phyloP scores from a whole-genome alignment of 2,113 vertebrate genomes.

The Speoplatyrhinus poulsoni region DNA sequence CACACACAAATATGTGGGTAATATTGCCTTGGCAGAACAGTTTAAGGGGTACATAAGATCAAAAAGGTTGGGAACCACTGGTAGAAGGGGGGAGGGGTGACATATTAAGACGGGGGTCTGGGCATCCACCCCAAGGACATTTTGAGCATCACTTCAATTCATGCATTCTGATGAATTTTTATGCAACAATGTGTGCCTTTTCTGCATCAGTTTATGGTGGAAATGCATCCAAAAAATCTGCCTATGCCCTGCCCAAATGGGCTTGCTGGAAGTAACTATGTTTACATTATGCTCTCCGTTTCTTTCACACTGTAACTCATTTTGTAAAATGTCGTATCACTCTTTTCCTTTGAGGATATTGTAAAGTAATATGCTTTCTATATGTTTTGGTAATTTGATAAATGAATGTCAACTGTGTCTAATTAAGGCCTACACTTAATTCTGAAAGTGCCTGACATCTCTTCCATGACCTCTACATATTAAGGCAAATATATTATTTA shows the following conservation, averaged over 20 bases:
- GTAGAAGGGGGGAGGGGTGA: too few relatives aligned
- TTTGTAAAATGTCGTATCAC: conserved; percentile 54
- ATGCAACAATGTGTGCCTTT: too few relatives aligned
- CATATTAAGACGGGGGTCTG: too few relatives aligned
- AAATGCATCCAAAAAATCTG: too few relatives aligned
- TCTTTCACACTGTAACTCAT: conserved; percentile 17
- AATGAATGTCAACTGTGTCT: conserved; percentile 16
- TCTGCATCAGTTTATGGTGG: too few relatives aligned
- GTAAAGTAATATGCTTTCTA: not conserved
- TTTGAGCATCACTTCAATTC: too few relatives aligned
- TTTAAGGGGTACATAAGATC: too few relatives aligned
- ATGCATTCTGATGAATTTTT: too few relatives aligned
- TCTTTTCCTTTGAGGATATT: conserved; percentile 9
- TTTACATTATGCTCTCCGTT: conserved; percentile 66
- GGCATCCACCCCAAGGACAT: too few relatives aligned
- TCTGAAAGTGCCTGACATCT: conserved; percentile 40
- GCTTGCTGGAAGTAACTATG: conserved; percentile 58
- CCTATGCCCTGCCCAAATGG: not conserved
- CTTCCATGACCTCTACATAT: conserved; percentile 22
- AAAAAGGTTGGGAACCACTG: too few relatives aligned
- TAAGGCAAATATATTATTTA: conserved; percentile 58
- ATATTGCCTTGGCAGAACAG: too few relatives aligned
- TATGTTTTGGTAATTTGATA: conserved; percentile 14
- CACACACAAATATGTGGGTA: too few relatives aligned
- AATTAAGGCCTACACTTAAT: conserved; percentile 55